phyloP scores from a whole-genome alignment of 2,888 invertebrate genomes.

The Metalampra italica region DNA sequence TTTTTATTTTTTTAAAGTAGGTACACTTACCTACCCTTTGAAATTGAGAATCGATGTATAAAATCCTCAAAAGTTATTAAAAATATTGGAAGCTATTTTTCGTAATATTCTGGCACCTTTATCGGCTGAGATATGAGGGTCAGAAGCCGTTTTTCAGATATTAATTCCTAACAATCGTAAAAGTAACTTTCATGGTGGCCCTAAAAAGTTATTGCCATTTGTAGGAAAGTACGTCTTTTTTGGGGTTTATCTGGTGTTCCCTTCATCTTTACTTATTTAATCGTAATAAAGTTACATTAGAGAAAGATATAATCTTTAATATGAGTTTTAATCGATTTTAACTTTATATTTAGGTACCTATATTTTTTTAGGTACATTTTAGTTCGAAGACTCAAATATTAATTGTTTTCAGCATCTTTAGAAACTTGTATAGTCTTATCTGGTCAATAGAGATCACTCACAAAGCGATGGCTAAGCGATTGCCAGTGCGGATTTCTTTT shows the following conservation, averaged over 20 bases:
- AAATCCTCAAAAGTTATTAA: conserved; percentile 17
- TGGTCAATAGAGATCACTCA: too few relatives aligned
- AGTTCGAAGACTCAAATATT: too few relatives aligned
- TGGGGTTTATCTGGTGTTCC: conserved; percentile 57
- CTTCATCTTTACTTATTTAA: conserved; percentile 52
- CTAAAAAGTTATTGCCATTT: conserved; percentile 66
- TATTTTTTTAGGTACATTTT: too few relatives aligned
- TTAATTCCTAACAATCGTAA: conserved; percentile 76
- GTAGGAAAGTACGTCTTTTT: conserved; percentile 59
- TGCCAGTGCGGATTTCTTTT: not conserved
- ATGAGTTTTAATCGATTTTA: too few relatives aligned
- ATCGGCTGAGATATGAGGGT: conserved; percentile 60
- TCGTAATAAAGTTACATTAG: conserved; percentile 30
- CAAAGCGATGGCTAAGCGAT: too few relatives aligned
- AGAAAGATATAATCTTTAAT: too few relatives aligned
- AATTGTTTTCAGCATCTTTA: too few relatives aligned
- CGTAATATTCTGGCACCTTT: conserved; percentile 42
- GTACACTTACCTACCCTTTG: too few relatives aligned
- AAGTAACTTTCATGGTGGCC: conserved; percentile 67
- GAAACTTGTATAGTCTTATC: too few relatives aligned
- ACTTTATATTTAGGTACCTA: too few relatives aligned
- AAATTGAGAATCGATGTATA: not conserved
- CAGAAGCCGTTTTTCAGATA: conserved; percentile 68
- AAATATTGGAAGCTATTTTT: conserved; percentile 39
- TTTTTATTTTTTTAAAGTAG: too few relatives aligned